phyloP scores from a whole-genome alignment of 2,888 invertebrate species.

The Sclerodermus sp. region DNA sequence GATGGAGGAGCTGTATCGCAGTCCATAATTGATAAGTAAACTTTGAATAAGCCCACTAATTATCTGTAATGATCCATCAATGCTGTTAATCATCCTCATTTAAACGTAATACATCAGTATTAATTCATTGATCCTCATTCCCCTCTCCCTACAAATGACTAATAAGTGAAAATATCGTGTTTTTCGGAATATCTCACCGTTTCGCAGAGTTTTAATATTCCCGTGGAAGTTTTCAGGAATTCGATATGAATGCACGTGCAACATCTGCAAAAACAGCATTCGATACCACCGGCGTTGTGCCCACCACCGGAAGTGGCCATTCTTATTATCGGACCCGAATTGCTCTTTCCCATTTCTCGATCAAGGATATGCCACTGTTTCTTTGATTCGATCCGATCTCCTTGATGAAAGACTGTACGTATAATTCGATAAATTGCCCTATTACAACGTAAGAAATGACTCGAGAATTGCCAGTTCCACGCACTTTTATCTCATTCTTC shows the following conservation, averaged over 20 bases:
- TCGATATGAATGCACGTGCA: conserved; percentile 79
- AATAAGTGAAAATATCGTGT: neutral
- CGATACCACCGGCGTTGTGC: conserved; percentile 62
- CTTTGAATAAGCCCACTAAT: conserved; percentile 82
- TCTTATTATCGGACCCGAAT: conserved; percentile 43
- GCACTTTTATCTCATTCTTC: no score
- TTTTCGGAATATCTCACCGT: conserved; percentile 61
- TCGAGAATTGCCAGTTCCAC: no score
- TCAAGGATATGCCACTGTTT: neutral
- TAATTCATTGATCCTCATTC: neutral
- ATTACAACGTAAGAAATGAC: no score
- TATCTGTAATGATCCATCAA: conserved; percentile 60
- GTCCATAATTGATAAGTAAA: conserved; percentile 76
- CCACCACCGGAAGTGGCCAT: conserved; percentile 38
- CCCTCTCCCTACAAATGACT: neutral
- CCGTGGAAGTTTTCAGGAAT: conserved; percentile 73
- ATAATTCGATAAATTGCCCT: neutral
- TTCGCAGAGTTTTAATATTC: conserved; percentile 75
- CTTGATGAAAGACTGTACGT: neutral
- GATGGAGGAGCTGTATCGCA: conserved; percentile 71
- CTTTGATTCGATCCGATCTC: conserved; percentile 1
- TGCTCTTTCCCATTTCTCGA: conserved; percentile 28
- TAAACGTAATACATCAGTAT: neutral
- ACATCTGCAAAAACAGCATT: conserved; percentile 71
- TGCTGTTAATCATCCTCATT: neutral